Evolutionary conservation across 2,888 invertebrate genomes (phyloP), one percentile per base, ranked within the genome.

Genomic region (Camponotus fellah): DNA sequence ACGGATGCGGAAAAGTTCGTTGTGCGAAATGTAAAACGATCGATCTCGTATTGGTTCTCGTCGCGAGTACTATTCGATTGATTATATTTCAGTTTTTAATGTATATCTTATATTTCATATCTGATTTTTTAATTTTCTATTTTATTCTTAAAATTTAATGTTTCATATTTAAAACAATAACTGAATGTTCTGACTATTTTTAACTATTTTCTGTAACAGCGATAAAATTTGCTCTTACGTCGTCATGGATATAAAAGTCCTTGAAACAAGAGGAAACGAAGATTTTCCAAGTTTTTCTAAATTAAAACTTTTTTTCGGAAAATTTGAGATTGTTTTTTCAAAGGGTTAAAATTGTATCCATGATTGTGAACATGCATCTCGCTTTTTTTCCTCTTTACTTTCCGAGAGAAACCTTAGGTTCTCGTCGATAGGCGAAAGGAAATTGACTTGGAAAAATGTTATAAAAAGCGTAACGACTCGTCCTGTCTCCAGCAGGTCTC

Each of bases 401-500:
- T 17, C 6, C 46, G 17, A n/a, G 60, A 9, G 26, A 9, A 43
- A 80, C 37, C 71, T 71, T 80, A 72, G 58, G 76, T 84, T 82
- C 65, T 81, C 85, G 79, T 72, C 86, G 85, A 84, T 80, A 49
- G 62, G 85, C 65, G 53, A 81, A 87, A 91, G 91, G 90, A 91
- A 89, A 90, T 90, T 89, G 91, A 86, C 84, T 89, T 79, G 85
- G 81, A 83, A 86, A 87, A 90, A 84, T 80, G 88, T 82, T 87
- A 82, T 80, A 87, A 88, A 89, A 86, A 89, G 86, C 81, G 82
- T 89, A 86, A 86, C 85, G 84, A 89, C 81, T 88, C 86, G 89
- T 85, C 85, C 84, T 84, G 86, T 86, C 90, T 90, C 83, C 56
- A 60, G 81, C 82, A 88, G 85, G 84, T 85, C 79, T 86, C 82